Conservation (phyloP, 2,797 vertebrate genomes). For the Buphagus erythrorhynchus region DNA sequence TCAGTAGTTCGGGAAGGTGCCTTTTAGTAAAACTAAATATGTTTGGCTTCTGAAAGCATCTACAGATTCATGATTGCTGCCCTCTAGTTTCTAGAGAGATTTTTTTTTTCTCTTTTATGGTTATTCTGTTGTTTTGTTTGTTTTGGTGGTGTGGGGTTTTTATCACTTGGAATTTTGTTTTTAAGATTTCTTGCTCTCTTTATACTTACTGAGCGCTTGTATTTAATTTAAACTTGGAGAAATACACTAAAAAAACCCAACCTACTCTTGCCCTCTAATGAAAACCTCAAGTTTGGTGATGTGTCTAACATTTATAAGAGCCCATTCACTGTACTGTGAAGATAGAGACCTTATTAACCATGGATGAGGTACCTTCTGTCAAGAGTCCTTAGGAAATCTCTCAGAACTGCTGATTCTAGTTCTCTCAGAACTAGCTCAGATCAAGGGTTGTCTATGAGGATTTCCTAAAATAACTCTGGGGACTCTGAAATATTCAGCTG, state of each 20-base stretch:
- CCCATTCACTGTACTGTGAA: accelerated
- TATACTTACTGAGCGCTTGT: background rate
- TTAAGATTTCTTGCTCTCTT: background rate
- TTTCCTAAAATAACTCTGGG: background rate
- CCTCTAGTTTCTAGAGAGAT: background rate
- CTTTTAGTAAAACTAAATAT: background rate
- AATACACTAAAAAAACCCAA: background rate
- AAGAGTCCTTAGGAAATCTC: background rate
- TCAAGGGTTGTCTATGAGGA: background rate
- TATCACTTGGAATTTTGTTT: background rate
- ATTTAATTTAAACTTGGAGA: background rate
- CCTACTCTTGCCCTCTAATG: background rate
- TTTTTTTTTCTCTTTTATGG: background rate
- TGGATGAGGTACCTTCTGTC: background rate
- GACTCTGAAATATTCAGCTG: background rate
- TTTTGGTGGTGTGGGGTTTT: accelerated
- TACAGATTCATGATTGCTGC: background rate
- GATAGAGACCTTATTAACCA: background rate
- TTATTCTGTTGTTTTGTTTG: background rate
- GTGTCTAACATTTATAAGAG: background rate
- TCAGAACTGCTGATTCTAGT: background rate
- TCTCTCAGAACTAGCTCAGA: background rate
- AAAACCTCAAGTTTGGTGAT: background rate
- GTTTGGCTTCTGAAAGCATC: background rate
- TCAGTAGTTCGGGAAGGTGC: background rate